Base-by-base conservation (phyloP, 2,113 vertebrate species). In the Hippocampus comes region DNA sequence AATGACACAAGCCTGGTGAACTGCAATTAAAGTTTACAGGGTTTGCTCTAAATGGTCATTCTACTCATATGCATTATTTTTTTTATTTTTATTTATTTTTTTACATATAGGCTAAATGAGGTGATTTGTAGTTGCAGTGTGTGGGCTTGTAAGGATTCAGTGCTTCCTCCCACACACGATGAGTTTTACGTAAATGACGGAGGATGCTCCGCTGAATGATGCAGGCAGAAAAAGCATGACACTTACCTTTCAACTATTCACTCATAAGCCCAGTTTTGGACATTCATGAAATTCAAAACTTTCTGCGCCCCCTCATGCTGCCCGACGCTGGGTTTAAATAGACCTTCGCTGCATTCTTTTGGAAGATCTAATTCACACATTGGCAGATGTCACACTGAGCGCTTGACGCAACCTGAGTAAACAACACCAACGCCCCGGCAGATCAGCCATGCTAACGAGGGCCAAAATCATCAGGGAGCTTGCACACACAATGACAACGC, bases 131-230 rank as follows among this genome's bases (percentile, higher is more conserved):
- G 82, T 72, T 66, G 75, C 41, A 51, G 55, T 78, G 81, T 83
- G 88, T 90, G 87, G 88, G 87, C 76, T 75, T 82, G 71, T 75
- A 75, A 70, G 77, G 76, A 88, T 67, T 86, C 81, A 77, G 72
- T 77, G 79, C 70, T 78, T 57, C 74, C 82, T 74, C 88, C 87
- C 78, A 89, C 88, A 76, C 79, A 63, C 73, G 65, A 43, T 71
- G 73, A 81, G 72, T 86, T 89, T 84, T 87, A 89, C 82, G 41
- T 79, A 81, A 79, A 89, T 17, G 63, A 48, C 60, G 57, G 63
- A 83, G 70, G 79, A 82, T 75, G 70, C 85, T 87, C 48, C 65
- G 76, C 30, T 80, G 82, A 84, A 81, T 82, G 82, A 89, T 82
- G 89, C 75, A 85, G 75, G 72, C 81, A 74, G 83, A 86, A 83